Evolutionary conservation across 2,797 vertebrate species (phyloP).

Genomic region (Gobionotothen gibberifrons): DNA sequence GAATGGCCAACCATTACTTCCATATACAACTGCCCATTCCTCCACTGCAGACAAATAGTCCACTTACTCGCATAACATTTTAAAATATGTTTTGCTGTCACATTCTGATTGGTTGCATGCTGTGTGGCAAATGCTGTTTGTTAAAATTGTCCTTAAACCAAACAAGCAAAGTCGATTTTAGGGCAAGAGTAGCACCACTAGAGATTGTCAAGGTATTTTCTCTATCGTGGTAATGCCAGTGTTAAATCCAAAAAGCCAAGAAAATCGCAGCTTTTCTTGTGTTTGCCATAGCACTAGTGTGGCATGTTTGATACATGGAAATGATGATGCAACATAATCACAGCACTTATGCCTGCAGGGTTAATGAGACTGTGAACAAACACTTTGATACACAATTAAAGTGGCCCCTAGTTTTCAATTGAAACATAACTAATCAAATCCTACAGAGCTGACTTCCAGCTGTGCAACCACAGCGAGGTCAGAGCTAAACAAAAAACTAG

Average conservation of each 20-base stretch:
- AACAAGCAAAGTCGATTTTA: neutral
- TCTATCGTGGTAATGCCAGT: neutral
- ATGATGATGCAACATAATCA: conserved; percentile 32
- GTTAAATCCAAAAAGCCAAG: neutral
- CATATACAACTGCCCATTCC: neutral
- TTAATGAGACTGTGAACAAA: conserved; percentile 44
- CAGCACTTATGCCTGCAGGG: conserved; percentile 30
- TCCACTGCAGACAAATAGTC: neutral
- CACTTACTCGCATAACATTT: neutral
- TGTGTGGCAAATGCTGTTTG: neutral
- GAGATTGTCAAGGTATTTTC: neutral
- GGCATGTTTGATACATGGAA: conserved; percentile 13
- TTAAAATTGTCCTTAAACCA: neutral
- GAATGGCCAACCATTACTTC: conserved; percentile 6
- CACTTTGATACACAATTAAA: conserved; percentile 50
- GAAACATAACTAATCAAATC: conserved; percentile 61
- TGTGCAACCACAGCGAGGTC: conserved; percentile 28
- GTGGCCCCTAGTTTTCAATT: conserved; percentile 41
- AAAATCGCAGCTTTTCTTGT: conserved; percentile 2
- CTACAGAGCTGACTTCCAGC: conserved; percentile 45
- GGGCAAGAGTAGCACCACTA: neutral
- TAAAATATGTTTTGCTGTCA: neutral
- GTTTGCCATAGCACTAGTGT: conserved; percentile 8
- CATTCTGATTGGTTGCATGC: neutral
- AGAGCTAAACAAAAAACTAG: conserved; percentile 40